These are phyloP conservation scores for Argyresthia albistria DNA, from an alignment of 2,888 invertebrate genomes.

Conservation along the genomic window DNA sequence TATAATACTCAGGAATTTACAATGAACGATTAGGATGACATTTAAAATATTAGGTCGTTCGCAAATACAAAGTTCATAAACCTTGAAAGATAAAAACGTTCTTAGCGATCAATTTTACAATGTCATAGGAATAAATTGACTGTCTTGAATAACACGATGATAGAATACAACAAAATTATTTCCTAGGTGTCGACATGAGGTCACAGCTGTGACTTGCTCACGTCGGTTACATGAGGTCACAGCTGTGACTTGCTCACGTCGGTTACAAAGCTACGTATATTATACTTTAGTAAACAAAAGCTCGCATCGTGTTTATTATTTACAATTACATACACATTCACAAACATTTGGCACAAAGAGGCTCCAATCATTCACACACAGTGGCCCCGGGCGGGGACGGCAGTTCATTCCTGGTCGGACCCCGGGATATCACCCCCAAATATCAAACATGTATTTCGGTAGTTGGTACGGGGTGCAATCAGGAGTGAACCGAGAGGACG, in stretches of 20 bases:
- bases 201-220: neutral
- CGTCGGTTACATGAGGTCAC: neutral
- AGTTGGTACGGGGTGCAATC: no score
- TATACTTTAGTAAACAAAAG: slow-evolving; percentile 26
- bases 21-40: slow-evolving; percentile 40
- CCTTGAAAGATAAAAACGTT: neutral
- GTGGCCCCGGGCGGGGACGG: neutral
- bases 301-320: slow-evolving; percentile 30
- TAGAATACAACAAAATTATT: neutral
- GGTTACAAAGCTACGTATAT: slow-evolving; percentile 16
- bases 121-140: neutral
- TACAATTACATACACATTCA: slow-evolving; percentile 33
- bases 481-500: no score
- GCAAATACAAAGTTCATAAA: neutral
- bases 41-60: slow-evolving; percentile 6
- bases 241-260: neutral
- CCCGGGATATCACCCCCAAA: neutral
- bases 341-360: slow-evolving; percentile 65
- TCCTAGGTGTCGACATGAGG: neutral
- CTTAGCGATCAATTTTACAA: neutral
- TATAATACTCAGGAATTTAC: slow-evolving; percentile 44
- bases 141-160: slow-evolving; percentile 16
- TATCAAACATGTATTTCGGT: no score
- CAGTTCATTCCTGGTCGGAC: neutral
- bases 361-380: slow-evolving; percentile 53